These are phyloP conservation scores for Hypotaenidia philippensis DNA, from an alignment of 2,797 vertebrate species.

Conservation along the genomic window DNA sequence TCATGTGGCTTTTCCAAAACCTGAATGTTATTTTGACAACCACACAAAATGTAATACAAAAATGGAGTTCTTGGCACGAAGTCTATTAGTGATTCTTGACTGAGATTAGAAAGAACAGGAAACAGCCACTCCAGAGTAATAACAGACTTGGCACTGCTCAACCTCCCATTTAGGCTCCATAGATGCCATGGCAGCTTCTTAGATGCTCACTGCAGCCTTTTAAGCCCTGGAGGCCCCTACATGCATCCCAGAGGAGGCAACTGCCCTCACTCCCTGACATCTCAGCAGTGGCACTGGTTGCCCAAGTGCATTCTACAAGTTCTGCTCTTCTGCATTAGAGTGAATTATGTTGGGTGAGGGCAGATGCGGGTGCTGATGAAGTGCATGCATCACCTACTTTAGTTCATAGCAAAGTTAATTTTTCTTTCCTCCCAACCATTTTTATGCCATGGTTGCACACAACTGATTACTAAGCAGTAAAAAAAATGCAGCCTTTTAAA, in stretches of 20 bases:
- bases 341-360: background rate
- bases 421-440: background rate
- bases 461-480: background rate
- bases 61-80: constrained; percentile 4
- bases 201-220: background rate
- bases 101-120: background rate
- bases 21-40: background rate
- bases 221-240: background rate
- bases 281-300: background rate
- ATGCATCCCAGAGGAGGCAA: background rate
- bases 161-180: background rate
- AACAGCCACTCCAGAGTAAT: background rate
- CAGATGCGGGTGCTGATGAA: background rate
- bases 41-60: background rate
- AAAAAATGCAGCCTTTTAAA: background rate
- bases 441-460: background rate
- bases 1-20: background rate
- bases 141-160: background rate
- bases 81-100: background rate
- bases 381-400: rapidly evolving
- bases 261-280: background rate
- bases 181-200: background rate
- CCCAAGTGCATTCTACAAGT: background rate
- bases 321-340: background rate
- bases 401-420: background rate